Base-by-base conservation (phyloP, 2,113 vertebrate species). In the Proterorhinus semilunaris region DNA sequence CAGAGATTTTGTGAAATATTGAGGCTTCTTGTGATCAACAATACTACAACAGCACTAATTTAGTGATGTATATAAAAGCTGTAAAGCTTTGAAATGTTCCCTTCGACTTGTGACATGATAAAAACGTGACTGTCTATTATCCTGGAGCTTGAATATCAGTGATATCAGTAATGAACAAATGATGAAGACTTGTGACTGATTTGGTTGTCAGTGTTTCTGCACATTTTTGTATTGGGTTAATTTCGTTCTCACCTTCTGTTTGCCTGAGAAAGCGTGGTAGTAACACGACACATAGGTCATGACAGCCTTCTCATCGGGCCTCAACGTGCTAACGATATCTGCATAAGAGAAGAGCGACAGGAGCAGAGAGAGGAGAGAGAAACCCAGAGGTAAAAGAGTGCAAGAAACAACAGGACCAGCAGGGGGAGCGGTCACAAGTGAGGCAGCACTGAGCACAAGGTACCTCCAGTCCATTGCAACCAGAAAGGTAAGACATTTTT, bases 261-360 rank as follows among this genome's bases (percentile, higher is more conserved):
- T 96, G 91, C 96, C 97, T 83, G 94, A 98, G 96, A 99, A 98
- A 84, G 98, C 96, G 93, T 96, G 96, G 96, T 97, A 98, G 96
- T 96, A 98, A 97, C 97, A 96, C 93, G 97, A 99, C 93, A 98
- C 97, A 94, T 95, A 98, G 91, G 98, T 98, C 96, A 98, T 98
- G 94, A 96, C 90, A 90, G 96, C 98, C 94, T 98, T 96, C 96
- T 98, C 96, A 92, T 98, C 96, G 91, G 93, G 96, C 94, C 95
- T 96, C 96, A 99, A 95, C 94, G 96, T 96, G 95, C 95, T 96
- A 96, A 98, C 90, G 93, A 99, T 94, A 94, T 99, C 98, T 99
- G 94, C 94, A 94, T 94, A 93, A 91, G 95, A 81, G 86, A 86
- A 87, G 87, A 87, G 82, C 72, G 69, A 69, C 71, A 69, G 71